These are phyloP conservation scores for Melolontha melolontha DNA, from an alignment of 2,888 invertebrate species.

Conservation along the genomic window DNA sequence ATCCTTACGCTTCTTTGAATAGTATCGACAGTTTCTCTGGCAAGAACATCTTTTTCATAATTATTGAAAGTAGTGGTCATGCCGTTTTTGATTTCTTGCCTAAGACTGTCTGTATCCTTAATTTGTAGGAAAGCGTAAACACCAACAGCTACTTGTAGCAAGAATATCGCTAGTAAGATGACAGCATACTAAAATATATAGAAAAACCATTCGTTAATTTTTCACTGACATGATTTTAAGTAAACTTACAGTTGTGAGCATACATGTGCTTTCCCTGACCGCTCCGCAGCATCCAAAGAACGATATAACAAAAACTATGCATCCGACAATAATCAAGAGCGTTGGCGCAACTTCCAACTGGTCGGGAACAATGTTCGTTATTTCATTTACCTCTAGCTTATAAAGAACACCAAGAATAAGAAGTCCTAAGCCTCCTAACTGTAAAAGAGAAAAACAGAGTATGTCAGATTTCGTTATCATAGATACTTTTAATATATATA, in stretches of 20 bases:
- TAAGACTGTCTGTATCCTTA: slow-evolving; percentile 69
- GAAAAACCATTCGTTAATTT: background rate
- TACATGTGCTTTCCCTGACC: slow-evolving; percentile 57
- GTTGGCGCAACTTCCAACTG: slow-evolving; percentile 46
- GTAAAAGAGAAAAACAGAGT: slow-evolving; percentile 57
- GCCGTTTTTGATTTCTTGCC: slow-evolving; percentile 53
- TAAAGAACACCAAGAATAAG: slow-evolving; percentile 76
- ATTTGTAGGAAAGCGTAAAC: slow-evolving; percentile 75
- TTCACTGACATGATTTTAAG: background rate
- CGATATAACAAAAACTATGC: slow-evolving; percentile 57
- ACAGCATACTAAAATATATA: slow-evolving; percentile 73
- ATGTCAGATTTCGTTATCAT: no score
- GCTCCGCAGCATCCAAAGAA: slow-evolving; percentile 61
- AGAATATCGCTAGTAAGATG: slow-evolving; percentile 77
- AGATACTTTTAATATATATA: no score
- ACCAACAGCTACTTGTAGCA: slow-evolving; percentile 78
- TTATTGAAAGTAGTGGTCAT: slow-evolving; percentile 65
- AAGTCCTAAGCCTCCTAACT: slow-evolving; percentile 79
- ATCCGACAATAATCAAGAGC: slow-evolving; percentile 55
- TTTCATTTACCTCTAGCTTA: slow-evolving; percentile 70
- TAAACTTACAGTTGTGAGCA: slow-evolving; percentile 57
- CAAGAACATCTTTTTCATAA: slow-evolving; percentile 63
- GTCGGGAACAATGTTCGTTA: slow-evolving; percentile 42
- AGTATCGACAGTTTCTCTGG: slow-evolving; percentile 71
- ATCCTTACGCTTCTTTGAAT: slow-evolving; percentile 71